Conservation (phyloP, 1,140 invertebrate genomes). For the Drosophila trapezifrons region DNA sequence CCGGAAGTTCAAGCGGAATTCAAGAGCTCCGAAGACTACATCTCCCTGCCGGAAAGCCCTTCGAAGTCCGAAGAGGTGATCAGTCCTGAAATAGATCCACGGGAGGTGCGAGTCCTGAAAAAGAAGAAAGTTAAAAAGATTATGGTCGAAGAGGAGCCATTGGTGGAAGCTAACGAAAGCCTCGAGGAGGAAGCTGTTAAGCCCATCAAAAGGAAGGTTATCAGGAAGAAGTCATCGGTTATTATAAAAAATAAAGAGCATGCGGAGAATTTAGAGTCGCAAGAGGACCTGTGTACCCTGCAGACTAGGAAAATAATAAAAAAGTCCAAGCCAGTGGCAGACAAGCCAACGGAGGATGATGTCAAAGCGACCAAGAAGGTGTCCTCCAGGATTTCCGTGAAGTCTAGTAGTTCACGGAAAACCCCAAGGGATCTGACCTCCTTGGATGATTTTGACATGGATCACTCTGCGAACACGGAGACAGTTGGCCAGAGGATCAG, state of each 20-base stretch:
- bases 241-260: neutral
- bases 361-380: neutral
- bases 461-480: neutral
- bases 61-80: neutral
- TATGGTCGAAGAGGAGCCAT: neutral
- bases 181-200: neutral
- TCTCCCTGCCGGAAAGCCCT: conserved; percentile 4
- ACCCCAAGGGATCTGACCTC: neutral
- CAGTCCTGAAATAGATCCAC: neutral
- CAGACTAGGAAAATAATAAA: conserved; percentile 21
- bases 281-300: neutral
- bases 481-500: conserved; percentile 18
- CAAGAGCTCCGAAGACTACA: conserved; percentile 8
- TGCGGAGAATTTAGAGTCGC: neutral
- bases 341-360: neutral
- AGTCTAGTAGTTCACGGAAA: neutral
- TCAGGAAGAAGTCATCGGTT: conserved; percentile 6
- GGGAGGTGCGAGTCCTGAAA: conserved; percentile 3
- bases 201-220: conserved; percentile 14
- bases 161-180: neutral
- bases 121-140: conserved; percentile 22
- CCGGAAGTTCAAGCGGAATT: neutral
- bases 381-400: neutral
- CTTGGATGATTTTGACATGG: neutral
- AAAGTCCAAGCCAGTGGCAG: neutral